These are phyloP conservation scores for Tapera naevia DNA, from an alignment of 2,797 vertebrate species.

Conservation along the genomic window DNA sequence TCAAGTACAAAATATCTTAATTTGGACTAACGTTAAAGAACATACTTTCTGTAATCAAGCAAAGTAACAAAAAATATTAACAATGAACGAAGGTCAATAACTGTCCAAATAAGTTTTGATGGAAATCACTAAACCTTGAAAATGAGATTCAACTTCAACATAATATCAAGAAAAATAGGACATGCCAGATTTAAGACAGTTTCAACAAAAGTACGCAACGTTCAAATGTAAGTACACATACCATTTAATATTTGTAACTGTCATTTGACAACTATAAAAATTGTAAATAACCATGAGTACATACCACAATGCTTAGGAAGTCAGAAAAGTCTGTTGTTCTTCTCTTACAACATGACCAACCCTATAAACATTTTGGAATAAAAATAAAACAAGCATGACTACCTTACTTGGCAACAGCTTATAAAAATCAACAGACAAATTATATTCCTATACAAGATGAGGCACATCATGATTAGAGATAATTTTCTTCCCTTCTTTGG, in stretches of 20 bases:
- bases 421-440: not conserved
- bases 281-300: slow-evolving; percentile 38
- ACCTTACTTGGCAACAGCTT: not conserved
- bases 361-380: slow-evolving; percentile 76
- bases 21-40: accelerated
- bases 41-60: not conserved
- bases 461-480: not conserved
- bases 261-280: not conserved
- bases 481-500: not conserved
- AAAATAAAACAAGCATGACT: slow-evolving; percentile 18
- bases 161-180: not conserved
- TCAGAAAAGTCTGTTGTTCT: slow-evolving; percentile 98
- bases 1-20: not conserved
- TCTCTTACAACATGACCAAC: slow-evolving; percentile 98
- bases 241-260: not conserved
- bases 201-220: not conserved
- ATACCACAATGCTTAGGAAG: slow-evolving; percentile 94
- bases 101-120: not conserved
- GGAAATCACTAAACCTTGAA: not conserved
- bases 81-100: too few species aligned
- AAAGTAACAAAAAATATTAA: not conserved
- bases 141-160: not conserved
- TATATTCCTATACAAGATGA: not conserved
- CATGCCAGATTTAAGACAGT: not conserved
- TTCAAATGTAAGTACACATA: not conserved